Base-by-base conservation (phyloP, 2,797 vertebrate genomes). In the Typhlichthys subterraneus region DNA sequence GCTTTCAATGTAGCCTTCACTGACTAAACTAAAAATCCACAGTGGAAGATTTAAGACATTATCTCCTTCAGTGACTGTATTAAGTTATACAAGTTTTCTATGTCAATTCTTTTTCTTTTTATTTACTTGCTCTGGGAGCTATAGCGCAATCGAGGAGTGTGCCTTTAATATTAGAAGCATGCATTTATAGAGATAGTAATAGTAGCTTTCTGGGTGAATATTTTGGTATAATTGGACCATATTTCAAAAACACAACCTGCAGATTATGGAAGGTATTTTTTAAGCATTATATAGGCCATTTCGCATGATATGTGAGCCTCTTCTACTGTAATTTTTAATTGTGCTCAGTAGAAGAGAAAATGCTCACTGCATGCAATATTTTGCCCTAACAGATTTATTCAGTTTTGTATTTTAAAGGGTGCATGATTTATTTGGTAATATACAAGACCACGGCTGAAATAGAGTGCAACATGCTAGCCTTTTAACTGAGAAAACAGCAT, bases 21-120 rank as follows among this genome's bases (percentile, higher is more conserved):
- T 84, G 50, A 81, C 84, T 67, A 77, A 64, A 67, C 84, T 67
- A 77, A 64, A 67, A 72, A 80, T 73, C 63, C 79, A 69, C 77
- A 84, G 64, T 59, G 15, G 75, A 70, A 65, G 59, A 60, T 64
- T 70, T 45, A 17, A 69, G 78, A 68, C 70, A 69, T 61, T 72
- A 66, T 70, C 57, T 61, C 15, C 29, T 55, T 59, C 15, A 46
- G 15, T 59, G 46, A 42, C 38, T 38, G 0, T 42, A 42, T 42
- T 7, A 42, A 42, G 38, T 42, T 42, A 7, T 23, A 12, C 56
- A 70, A 73, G 8, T 42, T 47, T 48, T 53, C 69, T 65, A 42
- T 63, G 13, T 23, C 1, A 15, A 29, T 29, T 23, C 3, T 23
- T 23, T 29, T 29, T 4, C 0, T 29, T 29, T 29, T 29, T 29